phyloP scores from a whole-genome alignment of 2,113 vertebrate species.

The Labeo rohita region DNA sequence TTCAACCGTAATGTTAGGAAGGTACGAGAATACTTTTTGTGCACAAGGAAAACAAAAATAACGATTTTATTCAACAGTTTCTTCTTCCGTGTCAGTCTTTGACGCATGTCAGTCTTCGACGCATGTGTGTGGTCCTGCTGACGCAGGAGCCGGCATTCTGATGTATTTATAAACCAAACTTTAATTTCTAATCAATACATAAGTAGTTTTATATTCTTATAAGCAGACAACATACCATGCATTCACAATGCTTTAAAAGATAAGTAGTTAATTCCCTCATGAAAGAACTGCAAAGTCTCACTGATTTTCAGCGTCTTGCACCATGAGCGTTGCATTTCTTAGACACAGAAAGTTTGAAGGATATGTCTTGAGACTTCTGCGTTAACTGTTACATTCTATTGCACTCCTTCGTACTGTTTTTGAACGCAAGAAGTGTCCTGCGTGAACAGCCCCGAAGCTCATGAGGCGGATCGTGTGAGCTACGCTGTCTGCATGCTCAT shows the following conservation, averaged over 20 bases:
- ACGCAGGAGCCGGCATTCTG: too few species aligned
- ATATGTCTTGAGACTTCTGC: background rate
- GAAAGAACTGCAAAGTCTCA: background rate
- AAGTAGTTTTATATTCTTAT: background rate
- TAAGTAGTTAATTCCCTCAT: too few species aligned
- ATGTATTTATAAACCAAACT: too few species aligned
- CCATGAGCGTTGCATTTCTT: background rate
- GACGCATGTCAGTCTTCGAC: too few species aligned
- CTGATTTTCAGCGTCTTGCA: background rate
- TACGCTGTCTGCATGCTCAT: background rate
- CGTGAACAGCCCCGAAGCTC: background rate
- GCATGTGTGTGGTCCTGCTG: too few species aligned
- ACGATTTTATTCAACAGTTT: too few species aligned
- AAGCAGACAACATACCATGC: background rate
- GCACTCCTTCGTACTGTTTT: background rate
- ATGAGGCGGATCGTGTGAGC: background rate
- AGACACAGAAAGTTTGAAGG: background rate
- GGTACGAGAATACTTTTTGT: too few species aligned
- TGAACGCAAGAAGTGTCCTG: background rate
- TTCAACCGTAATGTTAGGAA: too few species aligned
- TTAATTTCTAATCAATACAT: background rate
- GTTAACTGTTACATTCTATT: background rate
- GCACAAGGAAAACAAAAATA: too few species aligned
- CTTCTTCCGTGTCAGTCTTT: too few species aligned
- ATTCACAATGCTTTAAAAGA: background rate